These are phyloP conservation scores for Paracanthobrama guichenoti DNA, from an alignment of 2,113 vertebrate genomes.

Conservation along the genomic window DNA sequence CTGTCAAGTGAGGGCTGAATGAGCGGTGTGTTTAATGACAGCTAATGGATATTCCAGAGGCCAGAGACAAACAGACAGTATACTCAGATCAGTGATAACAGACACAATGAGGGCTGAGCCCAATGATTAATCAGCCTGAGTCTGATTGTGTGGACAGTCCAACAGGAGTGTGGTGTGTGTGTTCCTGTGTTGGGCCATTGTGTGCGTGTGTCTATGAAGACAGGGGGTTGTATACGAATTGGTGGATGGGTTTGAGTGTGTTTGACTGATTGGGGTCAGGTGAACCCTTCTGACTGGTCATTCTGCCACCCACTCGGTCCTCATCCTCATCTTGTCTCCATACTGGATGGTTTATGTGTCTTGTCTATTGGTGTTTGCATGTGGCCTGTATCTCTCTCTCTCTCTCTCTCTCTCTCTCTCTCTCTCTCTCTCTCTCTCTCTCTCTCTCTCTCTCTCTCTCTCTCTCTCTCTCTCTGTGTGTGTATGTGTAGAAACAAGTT, in stretches of 20 bases:
- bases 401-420: neutral
- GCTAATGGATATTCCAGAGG: slow-evolving; percentile 55
- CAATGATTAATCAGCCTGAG: slow-evolving; percentile 52
- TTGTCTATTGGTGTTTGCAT: neutral
- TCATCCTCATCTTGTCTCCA: slow-evolving; percentile 43
- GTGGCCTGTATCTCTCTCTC: neutral
- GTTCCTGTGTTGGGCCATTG: slow-evolving; percentile 40
- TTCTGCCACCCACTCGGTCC: slow-evolving; percentile 35
- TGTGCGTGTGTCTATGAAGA: slow-evolving; percentile 41
- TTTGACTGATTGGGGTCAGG: slow-evolving; percentile 46
- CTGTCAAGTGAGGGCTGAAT: slow-evolving; percentile 47
- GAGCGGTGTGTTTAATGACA: slow-evolving; percentile 53
- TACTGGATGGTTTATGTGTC: slow-evolving; percentile 23
- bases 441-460: neutral
- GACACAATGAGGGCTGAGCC: slow-evolving; percentile 47
- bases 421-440: neutral
- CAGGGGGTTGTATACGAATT: slow-evolving; percentile 38
- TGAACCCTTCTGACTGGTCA: slow-evolving; percentile 47
- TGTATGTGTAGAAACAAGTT: neutral
- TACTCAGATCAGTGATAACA: slow-evolving; percentile 51
- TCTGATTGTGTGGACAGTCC: slow-evolving; percentile 54
- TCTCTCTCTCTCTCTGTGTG: neutral
- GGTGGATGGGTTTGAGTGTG: slow-evolving; percentile 34
- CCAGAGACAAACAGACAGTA: slow-evolving; percentile 51
- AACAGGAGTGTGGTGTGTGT: slow-evolving; percentile 43